Evolutionary conservation across 2,797 vertebrate genomes (phyloP), one percentile per base, ranked within the genome.

Genomic region (Pristis pectinata): DNA sequence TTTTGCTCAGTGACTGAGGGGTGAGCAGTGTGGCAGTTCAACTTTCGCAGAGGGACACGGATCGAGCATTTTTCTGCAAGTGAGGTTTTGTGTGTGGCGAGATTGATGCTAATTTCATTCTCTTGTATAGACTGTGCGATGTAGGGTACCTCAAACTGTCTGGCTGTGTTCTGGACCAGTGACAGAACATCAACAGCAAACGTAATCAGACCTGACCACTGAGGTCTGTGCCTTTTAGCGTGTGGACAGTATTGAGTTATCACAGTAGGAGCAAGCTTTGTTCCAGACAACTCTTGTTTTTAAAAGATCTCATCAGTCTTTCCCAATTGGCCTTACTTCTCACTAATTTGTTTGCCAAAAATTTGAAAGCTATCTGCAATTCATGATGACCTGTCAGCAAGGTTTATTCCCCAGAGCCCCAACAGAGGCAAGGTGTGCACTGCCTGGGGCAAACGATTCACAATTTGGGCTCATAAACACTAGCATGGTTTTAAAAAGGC

Each of bases 201-300:
- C 96, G 95, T 92, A 82, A 95, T 92, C 95, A 93, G 95, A 95
- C 95, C 95, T 72, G 95, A 95, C 95, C 95, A 95, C 95, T 93
- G 95, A 95, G 95, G 95, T 94, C 95, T 95, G 94, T 95, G 96
- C 95, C 95, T 96, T 96, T 96, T 95, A 95, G 92, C 89, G 96
- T 95, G 95, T 95, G 95, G 96, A 96, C 96, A 95, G 96, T 96
- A 95, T 93, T 95, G 95, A 95, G 95, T 96, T 96, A 95, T 95
- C 95, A 85, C 95, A 94, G 95, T 95, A 95, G 94, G 95, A 96
- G 93, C 95, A 95, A 34, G 44, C 64, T 74, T 94, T 74, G 92
- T 94, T 76, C 92, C 92, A 91, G 92, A 15, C 92, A 72, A 67
- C 92, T 94, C 41, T 94, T 74, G 41, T 49, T 93, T 89, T 93